These are phyloP conservation scores for Conus canariensis DNA, from an alignment of 2,888 invertebrate species.

Conservation along the genomic window DNA sequence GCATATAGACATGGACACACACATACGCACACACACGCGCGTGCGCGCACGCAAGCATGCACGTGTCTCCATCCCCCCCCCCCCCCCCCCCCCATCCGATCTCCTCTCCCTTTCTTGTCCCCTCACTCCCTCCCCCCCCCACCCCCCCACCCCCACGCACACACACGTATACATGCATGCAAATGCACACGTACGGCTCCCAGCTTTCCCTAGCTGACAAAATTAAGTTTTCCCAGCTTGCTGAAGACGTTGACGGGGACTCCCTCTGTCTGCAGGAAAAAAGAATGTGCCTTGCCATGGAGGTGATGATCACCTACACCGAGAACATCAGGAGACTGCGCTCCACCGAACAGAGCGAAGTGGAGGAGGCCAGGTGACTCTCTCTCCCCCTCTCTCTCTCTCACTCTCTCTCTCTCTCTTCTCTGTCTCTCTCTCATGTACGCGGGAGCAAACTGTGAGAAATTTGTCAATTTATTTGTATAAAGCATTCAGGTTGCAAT, in stretches of 20 bases:
- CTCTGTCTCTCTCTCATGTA: neutral
- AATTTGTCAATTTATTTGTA: too few species aligned
- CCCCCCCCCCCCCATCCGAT: too few species aligned
- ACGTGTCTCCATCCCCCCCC: neutral
- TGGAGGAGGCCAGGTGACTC: slow-evolving; percentile 81
- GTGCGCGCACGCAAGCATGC: neutral
- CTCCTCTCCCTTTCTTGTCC: too few species aligned
- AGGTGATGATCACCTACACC: slow-evolving; percentile 83
- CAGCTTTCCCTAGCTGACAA: too few species aligned
- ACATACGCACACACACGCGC: neutral
- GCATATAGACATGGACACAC: neutral
- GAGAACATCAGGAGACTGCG: slow-evolving; percentile 82
- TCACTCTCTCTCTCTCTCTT: neutral
- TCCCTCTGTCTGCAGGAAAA: slow-evolving; percentile 79
- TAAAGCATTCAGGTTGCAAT: too few species aligned
- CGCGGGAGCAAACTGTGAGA: too few species aligned
- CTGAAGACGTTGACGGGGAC: neutral
- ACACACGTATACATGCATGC: neutral
- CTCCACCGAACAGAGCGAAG: slow-evolving; percentile 82
- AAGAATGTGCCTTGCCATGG: slow-evolving; percentile 82
- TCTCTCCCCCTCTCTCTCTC: neutral
- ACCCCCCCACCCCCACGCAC: neutral
- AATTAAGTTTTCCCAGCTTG: too few species aligned
- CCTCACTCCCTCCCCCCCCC: too few species aligned
- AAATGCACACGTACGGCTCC: neutral